phyloP scores from a whole-genome alignment of 30 jellyfish, hydroid and myxozoan genomes.

The Rhopilema esculentum region DNA sequence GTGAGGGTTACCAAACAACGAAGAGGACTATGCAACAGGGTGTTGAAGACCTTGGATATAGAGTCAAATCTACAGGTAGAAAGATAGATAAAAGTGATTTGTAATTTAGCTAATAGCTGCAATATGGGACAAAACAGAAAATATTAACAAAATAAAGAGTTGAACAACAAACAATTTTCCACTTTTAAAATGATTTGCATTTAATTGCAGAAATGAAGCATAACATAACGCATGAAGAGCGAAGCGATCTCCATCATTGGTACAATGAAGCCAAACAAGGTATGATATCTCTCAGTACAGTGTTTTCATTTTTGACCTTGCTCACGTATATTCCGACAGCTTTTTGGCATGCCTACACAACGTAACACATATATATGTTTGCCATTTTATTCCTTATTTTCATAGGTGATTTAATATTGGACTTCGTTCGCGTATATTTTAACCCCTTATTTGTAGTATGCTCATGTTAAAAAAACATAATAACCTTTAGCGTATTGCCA shows the following conservation, averaged over 20 bases:
- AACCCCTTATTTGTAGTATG: background rate
- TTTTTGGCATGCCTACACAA: too few species aligned
- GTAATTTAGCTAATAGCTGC: background rate
- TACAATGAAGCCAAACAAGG: constrained; percentile 66
- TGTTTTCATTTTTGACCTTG: too few species aligned
- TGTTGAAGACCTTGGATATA: constrained; percentile 19
- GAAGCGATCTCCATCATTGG: constrained; percentile 54
- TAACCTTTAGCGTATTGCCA: background rate
- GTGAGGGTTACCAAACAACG: constrained; percentile 45
- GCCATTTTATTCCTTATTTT: too few species aligned
- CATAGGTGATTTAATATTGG: too few species aligned
- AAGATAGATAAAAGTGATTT: background rate
- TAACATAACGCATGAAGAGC: constrained; percentile 59
- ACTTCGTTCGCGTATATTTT: too few species aligned
- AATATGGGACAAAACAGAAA: background rate
- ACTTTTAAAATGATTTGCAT: too few species aligned
- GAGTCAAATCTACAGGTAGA: constrained; percentile 28
- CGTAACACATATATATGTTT: too few species aligned
- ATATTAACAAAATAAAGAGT: too few species aligned
- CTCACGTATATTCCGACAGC: too few species aligned
- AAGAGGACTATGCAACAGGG: constrained; percentile 53
- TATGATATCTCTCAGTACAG: too few species aligned
- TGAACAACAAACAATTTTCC: too few species aligned
- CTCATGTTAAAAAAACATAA: background rate
- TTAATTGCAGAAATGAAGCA: constrained; percentile 40